These are phyloP conservation scores for Sphinx pinastri DNA, from an alignment of 2,888 invertebrate genomes.

Conservation along the genomic window DNA sequence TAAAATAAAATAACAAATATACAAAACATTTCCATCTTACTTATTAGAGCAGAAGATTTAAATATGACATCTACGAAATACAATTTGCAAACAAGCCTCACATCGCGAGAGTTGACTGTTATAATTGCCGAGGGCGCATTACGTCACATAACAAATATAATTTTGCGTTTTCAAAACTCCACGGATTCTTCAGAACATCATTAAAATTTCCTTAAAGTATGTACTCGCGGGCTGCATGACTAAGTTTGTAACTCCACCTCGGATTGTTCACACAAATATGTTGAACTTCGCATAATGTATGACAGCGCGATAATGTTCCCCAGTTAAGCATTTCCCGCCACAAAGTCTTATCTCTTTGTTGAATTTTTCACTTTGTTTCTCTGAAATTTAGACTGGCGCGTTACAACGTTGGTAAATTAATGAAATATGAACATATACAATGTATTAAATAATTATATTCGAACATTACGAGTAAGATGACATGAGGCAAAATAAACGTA, in stretches of 20 bases:
- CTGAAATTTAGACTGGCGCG: constrained; percentile 15
- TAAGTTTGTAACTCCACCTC: constrained; percentile 37
- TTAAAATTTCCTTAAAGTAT: constrained; percentile 31
- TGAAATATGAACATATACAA: no score
- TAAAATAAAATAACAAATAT: constrained; percentile 29
- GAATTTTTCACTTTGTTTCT: constrained; percentile 31
- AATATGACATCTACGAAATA: constrained; percentile 49
- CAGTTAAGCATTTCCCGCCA: constrained; percentile 49
- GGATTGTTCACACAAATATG: constrained; percentile 45
- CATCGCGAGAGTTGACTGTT: constrained; percentile 56
- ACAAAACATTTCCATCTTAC: constrained; percentile 39
- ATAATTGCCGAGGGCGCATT: constrained; percentile 55
- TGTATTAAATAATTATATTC: no score
- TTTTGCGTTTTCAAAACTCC: constrained; percentile 32
- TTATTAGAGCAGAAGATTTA: constrained; percentile 43
- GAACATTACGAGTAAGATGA: no score
- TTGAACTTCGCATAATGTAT: constrained; percentile 45
- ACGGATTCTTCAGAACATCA: constrained; percentile 23
- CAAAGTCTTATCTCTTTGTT: constrained; percentile 49
- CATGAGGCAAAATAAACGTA: no score
- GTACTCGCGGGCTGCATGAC: constrained; percentile 29
- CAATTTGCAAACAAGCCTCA: constrained; percentile 55
- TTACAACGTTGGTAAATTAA: not conserved
- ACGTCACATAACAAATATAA: constrained; percentile 41
- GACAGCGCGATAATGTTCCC: constrained; percentile 42